Conservation (phyloP, 1,140 invertebrate genomes). For the Scaptodrosophila lebanonensis region DNA sequence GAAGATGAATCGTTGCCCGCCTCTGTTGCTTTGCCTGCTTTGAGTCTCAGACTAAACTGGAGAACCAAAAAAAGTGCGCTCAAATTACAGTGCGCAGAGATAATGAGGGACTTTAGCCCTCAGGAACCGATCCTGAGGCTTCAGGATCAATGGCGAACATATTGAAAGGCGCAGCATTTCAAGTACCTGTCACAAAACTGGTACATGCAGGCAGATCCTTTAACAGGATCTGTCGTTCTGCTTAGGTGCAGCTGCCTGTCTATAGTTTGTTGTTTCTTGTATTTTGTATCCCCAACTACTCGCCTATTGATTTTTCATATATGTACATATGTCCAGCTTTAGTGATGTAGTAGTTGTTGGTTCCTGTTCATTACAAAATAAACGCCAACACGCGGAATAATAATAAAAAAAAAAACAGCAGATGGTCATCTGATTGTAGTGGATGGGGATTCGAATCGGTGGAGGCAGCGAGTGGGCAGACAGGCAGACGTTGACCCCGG, state of each 20-base stretch:
- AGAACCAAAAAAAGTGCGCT: slow-evolving; percentile 18
- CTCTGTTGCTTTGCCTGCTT: no score
- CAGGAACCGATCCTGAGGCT: slow-evolving; percentile 21
- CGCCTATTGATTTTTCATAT: slow-evolving; percentile 49
- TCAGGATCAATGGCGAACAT: slow-evolving; percentile 35
- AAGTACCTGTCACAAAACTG: slow-evolving; percentile 44
- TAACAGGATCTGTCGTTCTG: slow-evolving; percentile 10
- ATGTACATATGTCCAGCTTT: no score
- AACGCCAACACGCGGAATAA: slow-evolving; percentile 1
- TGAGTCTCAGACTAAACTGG: no score
- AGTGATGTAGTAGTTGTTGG: slow-evolving; percentile 30
- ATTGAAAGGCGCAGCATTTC: slow-evolving; percentile 18
- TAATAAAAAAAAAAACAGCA: slow-evolving; percentile 32
- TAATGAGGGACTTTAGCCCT: not conserved
- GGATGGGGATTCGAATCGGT: slow-evolving; percentile 22
- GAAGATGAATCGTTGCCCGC: no score
- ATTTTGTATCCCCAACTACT: no score
- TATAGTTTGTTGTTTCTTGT: not conserved
- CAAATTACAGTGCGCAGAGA: slow-evolving; percentile 40
- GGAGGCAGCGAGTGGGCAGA: slow-evolving; percentile 27
- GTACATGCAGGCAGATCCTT: slow-evolving; percentile 2
- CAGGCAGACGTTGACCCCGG: slow-evolving; percentile 48
- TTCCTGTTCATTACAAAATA: slow-evolving; percentile 15
- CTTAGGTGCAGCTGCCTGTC: slow-evolving; percentile 39
- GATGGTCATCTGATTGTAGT: slow-evolving; percentile 61